Percentiles rank a stretch among this genome's conserved stretches.
These are phyloP conservation scores for Endotricha flammealis DNA, from an alignment of 2,888 invertebrate genomes.

Conservation along the genomic window DNA sequence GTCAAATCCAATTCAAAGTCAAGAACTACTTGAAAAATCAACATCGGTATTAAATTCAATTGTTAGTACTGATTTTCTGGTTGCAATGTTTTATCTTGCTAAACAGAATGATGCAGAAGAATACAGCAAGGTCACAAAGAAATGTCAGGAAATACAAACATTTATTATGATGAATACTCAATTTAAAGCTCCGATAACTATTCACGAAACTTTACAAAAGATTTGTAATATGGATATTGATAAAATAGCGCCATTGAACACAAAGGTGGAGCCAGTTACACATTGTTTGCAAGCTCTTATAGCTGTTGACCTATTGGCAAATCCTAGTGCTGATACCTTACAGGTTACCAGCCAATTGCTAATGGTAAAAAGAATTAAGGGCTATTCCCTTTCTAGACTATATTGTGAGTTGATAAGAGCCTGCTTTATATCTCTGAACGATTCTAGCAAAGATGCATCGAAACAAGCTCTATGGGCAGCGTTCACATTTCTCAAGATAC, in stretches of 20 bases:
- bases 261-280: conserved; percentile 81
- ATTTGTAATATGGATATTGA: conserved; percentile 81
- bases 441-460: conserved; percentile 86
- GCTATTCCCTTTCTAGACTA: conserved; percentile 86
- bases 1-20: conserved; percentile 68
- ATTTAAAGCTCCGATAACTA: conserved; percentile 74
- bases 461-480: conserved; percentile 96
- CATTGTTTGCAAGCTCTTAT: conserved; percentile 89
- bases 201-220: conserved; percentile 80
- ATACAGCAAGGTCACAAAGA: conserved; percentile 82
- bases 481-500: conserved; percentile 94
- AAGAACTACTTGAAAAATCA: conserved; percentile 84
- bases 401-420: conserved; percentile 94
- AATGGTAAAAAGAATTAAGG: conserved; percentile 91
- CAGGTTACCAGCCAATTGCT: conserved; percentile 89
- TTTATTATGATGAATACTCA: conserved; percentile 78
- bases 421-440: conserved; percentile 92
- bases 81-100: conserved; percentile 90
- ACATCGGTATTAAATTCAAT: conserved; percentile 82
- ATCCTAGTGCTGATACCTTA: conserved; percentile 90
- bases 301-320: conserved; percentile 89
- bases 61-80: conserved; percentile 84
- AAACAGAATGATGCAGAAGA: conserved; percentile 88
- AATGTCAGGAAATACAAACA: conserved; percentile 85
- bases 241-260: conserved; percentile 75